Evolutionary conservation across 64 coral and sea anemone species (phyloP), one percentile per base, ranked within the genome.

Genomic region (Montipora efflorescens): DNA sequence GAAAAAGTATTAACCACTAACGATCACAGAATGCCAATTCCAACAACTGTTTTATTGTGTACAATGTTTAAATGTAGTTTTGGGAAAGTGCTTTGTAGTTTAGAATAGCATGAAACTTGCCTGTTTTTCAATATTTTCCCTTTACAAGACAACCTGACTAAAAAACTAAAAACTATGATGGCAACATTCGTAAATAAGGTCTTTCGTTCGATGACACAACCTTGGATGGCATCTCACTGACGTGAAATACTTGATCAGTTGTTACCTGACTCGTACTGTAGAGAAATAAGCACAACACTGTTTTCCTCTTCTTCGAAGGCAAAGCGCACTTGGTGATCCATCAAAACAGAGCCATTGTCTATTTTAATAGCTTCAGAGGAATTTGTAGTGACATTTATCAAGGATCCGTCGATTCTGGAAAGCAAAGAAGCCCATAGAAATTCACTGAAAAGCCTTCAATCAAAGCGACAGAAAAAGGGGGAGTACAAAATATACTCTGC

Each of bases 381-480:
- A 10, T 75, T 57, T 36, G 16, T 68, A 4, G 87, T 79, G 10
- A 93, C 45, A 87, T 84, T 85, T 18, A 90, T 76, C 47, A 74
- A 45, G 22, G 8, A 48, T 23, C 95, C 95, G 57, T 96, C 91
- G 77, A 96, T 87, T 67, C 95, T 96, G 64, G 53, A 45, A 53
- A 52, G 36, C 46, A 46, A 58, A 62, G 5, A 57, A 80, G 66
- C 28, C 0, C 2, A 1, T 67, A 75, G 72, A 75, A 75, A 28
- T 22, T 75, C 21, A 43, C 72, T 36, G 21, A 22, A 75, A 75
- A 75, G 25, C 72, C 20, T 28, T 36, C 2, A 23, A 36, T 28
- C 21, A 75, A 75, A 57, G 53, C 53, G 53, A 57, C 53, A 75
- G 8, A 28, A 75, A 75, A 75, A 75, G 48, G 14, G 18, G 48